Evolutionary conservation across 1,140 invertebrate genomes (phyloP).

Genomic region (Marisa cornuarietis): DNA sequence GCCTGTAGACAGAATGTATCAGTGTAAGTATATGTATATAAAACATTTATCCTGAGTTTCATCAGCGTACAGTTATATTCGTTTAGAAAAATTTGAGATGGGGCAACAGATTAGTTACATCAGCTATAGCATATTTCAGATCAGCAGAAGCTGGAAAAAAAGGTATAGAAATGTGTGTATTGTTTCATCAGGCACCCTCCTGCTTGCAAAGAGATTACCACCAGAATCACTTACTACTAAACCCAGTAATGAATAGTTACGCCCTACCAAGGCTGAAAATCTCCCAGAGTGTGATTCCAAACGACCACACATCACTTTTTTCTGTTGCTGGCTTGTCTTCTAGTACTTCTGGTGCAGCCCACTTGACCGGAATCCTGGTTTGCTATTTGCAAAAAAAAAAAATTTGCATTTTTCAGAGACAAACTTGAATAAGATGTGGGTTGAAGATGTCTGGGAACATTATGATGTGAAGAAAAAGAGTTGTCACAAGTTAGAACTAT

Average conservation of each 20-base stretch:
- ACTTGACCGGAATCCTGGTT: conserved; percentile 35
- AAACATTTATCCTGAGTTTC: too few relatives aligned
- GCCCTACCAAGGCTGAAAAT: conserved; percentile 41
- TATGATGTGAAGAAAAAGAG: neutral
- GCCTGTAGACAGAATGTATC: neutral
- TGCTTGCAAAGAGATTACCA: neutral
- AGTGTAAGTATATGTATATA: too few relatives aligned
- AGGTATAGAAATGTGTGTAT: neutral
- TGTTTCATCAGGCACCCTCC: neutral
- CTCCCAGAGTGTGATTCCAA: conserved; percentile 53
- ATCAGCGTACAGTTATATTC: too few relatives aligned
- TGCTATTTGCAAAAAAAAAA: neutral
- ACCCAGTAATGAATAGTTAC: too few relatives aligned
- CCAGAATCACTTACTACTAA: neutral
- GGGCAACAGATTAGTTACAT: too few relatives aligned
- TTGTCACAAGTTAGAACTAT: neutral
- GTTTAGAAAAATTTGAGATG: too few relatives aligned
- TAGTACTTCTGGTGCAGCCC: conserved; percentile 38
- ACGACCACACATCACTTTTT: conserved; percentile 58
- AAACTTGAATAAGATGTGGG: too few relatives aligned
- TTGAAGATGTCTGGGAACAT: too few relatives aligned
- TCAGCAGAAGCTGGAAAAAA: neutral
- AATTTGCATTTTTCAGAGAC: too few relatives aligned
- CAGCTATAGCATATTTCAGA: too few relatives aligned
- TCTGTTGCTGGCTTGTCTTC: conserved; percentile 35